Conservation (phyloP, 2,888 invertebrate genomes). For the Pheosia tremula region DNA sequence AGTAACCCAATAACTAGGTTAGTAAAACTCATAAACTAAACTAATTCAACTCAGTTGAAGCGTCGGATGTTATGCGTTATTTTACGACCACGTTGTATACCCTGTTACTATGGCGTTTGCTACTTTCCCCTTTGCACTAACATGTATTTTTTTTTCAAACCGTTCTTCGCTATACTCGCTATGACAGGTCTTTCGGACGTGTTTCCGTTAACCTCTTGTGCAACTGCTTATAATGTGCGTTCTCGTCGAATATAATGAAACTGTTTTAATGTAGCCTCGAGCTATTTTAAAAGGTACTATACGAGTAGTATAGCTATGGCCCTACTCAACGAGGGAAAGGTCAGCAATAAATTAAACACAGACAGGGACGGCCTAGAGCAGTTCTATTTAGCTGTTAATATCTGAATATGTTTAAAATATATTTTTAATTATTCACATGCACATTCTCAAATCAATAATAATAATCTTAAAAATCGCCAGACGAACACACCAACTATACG, state of each 20-base stretch:
- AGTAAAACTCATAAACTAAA: too few species aligned
- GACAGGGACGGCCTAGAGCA: conserved; percentile 4
- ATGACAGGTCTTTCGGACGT: conserved; percentile 28
- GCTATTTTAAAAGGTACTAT: conserved; percentile 30
- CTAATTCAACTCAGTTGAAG: too few species aligned
- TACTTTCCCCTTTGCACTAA: conserved; percentile 40
- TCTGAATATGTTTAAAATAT: neutral
- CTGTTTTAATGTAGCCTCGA: conserved; percentile 34
- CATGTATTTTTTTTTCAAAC: conserved; percentile 34
- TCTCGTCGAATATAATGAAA: conserved; percentile 21
- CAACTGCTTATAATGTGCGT: conserved; percentile 22
- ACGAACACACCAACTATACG: too few species aligned
- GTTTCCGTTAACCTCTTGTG: conserved; percentile 36
- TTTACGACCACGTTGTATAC: too few species aligned
- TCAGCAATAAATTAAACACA: conserved; percentile 24
- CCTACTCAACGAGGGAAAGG: conserved; percentile 19
- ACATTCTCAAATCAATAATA: neutral
- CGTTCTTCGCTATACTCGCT: conserved; percentile 29
- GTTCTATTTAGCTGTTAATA: neutral
- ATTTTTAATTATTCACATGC: neutral
- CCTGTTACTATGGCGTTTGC: conserved; percentile 28
- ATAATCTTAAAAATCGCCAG: too few species aligned
- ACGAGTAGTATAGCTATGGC: conserved; percentile 16
- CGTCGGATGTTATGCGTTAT: too few species aligned
- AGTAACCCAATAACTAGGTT: too few species aligned